phyloP scores from a whole-genome alignment of 2,113 vertebrate genomes.

The Copsychus sechellarum region DNA sequence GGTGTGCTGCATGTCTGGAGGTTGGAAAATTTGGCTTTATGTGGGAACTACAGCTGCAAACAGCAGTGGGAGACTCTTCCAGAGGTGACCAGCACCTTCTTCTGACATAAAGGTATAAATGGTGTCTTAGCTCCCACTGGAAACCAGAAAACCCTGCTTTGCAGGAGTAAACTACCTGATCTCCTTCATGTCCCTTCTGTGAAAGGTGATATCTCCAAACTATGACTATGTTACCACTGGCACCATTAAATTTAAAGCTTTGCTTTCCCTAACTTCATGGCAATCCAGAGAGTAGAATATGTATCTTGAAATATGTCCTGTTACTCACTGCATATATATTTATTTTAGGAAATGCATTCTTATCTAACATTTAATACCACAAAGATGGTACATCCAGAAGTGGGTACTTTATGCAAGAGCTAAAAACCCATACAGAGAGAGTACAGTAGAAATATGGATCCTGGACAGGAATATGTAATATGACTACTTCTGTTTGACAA shows the following conservation, averaged over 20 bases:
- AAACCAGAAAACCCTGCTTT: not conserved
- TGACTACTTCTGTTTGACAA: not conserved
- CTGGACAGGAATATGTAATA: not conserved
- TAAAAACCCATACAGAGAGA: not conserved
- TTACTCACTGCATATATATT: not conserved
- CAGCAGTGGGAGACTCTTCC: not conserved
- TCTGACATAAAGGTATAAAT: not conserved
- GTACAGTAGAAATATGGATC: not conserved
- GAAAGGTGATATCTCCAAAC: not conserved
- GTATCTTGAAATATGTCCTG: not conserved
- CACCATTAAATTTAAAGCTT: not conserved
- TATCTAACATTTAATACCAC: not conserved
- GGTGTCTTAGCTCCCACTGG: not conserved
- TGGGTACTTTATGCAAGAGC: not conserved
- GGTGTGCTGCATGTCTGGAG: not conserved
- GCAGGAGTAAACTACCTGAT: not conserved
- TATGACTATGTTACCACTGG: rapidly evolving
- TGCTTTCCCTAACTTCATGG: not conserved
- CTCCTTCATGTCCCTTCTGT: not conserved
- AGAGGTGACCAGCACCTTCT: not conserved
- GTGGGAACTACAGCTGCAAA: not conserved
- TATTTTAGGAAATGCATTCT: not conserved
- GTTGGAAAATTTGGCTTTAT: not conserved
- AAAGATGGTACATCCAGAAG: not conserved
- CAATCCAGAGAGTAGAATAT: not conserved